Evolutionary conservation across 2,113 vertebrate genomes (phyloP).

Genomic region (Tetraodon nigroviridis): DNA sequence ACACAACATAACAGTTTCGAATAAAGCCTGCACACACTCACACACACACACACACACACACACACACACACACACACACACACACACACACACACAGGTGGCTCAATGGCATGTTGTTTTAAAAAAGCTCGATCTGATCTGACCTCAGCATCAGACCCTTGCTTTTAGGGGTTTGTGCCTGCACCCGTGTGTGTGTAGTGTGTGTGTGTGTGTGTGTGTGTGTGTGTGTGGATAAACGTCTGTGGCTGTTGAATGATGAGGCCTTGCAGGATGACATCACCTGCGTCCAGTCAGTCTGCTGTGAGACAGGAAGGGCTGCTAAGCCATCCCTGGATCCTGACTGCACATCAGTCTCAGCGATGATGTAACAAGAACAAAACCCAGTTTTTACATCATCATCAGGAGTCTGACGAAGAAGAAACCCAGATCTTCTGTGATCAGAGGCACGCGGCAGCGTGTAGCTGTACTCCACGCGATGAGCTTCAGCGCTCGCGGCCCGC

Average conservation of each 20-base stretch:
- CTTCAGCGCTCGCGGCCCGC: slow-evolving; percentile 47
- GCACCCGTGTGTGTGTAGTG: not conserved
- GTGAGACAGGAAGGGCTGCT: slow-evolving; percentile 13
- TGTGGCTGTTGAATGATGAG: slow-evolving; percentile 49
- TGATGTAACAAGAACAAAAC: too few species aligned
- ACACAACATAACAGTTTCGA: slow-evolving; percentile 23
- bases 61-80: slow-evolving; percentile 8
- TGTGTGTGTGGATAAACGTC: slow-evolving; percentile 13
- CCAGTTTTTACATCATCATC: too few species aligned
- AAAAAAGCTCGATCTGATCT: slow-evolving; percentile 45
- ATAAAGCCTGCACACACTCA: slow-evolving; percentile 12
- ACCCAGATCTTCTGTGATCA: slow-evolving; percentile 38
- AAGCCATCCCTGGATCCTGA: too few species aligned
- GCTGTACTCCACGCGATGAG: slow-evolving; percentile 50
- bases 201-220: slow-evolving; percentile 2
- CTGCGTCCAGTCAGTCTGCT: slow-evolving; percentile 37
- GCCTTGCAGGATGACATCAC: slow-evolving; percentile 35
- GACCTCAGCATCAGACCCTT: slow-evolving; percentile 31
- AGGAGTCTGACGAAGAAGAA: not conserved
- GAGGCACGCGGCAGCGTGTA: slow-evolving; percentile 36
- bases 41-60: slow-evolving; percentile 11
- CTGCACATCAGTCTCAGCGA: too few species aligned
- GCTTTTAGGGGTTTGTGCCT: slow-evolving; percentile 27
- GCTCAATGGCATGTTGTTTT: slow-evolving; percentile 20
- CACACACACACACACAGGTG: slow-evolving; percentile 15